Percentiles rank a stretch among this genome's conserved stretches.
Conservation (phyloP, 2,113 vertebrate species). For the Brachyhypopomus gauderio region DNA sequence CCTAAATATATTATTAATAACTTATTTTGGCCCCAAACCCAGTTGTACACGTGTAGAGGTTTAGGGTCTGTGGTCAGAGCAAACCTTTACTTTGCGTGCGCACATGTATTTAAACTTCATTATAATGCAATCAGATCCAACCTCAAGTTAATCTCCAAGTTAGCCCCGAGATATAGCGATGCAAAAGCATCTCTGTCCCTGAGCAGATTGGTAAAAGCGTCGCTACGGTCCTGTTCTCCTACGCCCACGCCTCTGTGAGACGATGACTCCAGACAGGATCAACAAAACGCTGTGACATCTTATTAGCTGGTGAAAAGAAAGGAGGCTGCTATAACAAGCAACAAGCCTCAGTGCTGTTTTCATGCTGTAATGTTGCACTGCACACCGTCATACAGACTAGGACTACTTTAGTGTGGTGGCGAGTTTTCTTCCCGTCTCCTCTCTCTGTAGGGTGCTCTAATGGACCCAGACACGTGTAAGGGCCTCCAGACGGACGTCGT, state of each 20-base stretch:
- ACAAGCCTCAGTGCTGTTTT: not conserved
- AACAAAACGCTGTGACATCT: too few relatives aligned
- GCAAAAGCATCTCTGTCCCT: slow-evolving; percentile 72
- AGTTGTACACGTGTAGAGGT: too few relatives aligned
- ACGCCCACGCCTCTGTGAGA: slow-evolving; percentile 57
- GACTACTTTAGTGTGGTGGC: not conserved
- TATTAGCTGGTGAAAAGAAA: too few relatives aligned
- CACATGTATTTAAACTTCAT: too few relatives aligned
- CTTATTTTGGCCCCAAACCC: too few relatives aligned
- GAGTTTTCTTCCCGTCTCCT: not conserved
- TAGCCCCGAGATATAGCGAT: too few relatives aligned
- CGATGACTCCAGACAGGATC: too few relatives aligned
- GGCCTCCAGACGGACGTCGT: slow-evolving; percentile 43
- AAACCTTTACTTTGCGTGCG: too few relatives aligned
- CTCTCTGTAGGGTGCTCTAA: slow-evolving; percentile 41
- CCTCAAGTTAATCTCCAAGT: too few relatives aligned
- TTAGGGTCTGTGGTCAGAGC: too few relatives aligned
- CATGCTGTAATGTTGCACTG: not conserved
- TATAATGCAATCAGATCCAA: too few relatives aligned
- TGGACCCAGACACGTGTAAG: slow-evolving; percentile 41
- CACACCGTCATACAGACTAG: not conserved
- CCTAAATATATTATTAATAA: too few relatives aligned
- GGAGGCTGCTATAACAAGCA: not conserved
- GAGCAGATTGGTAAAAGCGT: slow-evolving; percentile 71
- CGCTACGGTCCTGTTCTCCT: slow-evolving; percentile 77